Conservation (phyloP, 1,140 invertebrate genomes). For the Zaprionus nigranus region DNA sequence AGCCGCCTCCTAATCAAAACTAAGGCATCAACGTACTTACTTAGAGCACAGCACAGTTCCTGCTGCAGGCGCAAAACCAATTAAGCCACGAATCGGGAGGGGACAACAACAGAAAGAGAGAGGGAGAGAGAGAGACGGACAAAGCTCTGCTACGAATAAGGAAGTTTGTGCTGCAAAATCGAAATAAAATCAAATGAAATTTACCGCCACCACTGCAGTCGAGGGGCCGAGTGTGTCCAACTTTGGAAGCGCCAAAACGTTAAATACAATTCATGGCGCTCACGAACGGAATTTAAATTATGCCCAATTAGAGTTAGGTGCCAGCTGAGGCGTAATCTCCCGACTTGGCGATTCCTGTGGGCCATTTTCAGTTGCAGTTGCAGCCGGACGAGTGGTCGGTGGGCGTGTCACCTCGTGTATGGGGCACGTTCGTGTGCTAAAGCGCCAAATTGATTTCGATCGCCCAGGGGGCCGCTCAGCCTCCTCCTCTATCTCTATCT, state of each 20-base stretch:
- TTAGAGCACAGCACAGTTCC: conserved; percentile 39
- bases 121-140: neutral
- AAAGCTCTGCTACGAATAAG: conserved; percentile 61
- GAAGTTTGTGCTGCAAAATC: conserved; percentile 63
- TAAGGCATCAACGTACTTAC: conserved; percentile 66
- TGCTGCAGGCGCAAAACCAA: conserved; percentile 76
- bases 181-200: conserved; percentile 82
- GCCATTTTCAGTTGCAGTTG: conserved; percentile 49
- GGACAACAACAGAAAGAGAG: neutral
- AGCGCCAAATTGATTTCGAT: conserved; percentile 83
- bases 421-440: conserved; percentile 77
- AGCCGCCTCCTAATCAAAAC: conserved; percentile 78
- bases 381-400: conserved; percentile 35
- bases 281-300: conserved; percentile 82
- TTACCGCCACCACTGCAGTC: conserved; percentile 62
- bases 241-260: conserved; percentile 81
- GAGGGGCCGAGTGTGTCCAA: conserved; percentile 46
- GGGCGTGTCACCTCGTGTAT: conserved; percentile 67
- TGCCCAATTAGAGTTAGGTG: conserved; percentile 83
- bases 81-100: conserved; percentile 57
- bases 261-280: conserved; percentile 82
- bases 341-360: conserved; percentile 65
- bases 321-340: conserved; percentile 50
- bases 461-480: conserved; percentile 62
- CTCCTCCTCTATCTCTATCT: conserved; percentile 9